Conservation (phyloP, 30 jellyfish, hydroid and myxozoan species). For the Nemopilema nomurai region DNA sequence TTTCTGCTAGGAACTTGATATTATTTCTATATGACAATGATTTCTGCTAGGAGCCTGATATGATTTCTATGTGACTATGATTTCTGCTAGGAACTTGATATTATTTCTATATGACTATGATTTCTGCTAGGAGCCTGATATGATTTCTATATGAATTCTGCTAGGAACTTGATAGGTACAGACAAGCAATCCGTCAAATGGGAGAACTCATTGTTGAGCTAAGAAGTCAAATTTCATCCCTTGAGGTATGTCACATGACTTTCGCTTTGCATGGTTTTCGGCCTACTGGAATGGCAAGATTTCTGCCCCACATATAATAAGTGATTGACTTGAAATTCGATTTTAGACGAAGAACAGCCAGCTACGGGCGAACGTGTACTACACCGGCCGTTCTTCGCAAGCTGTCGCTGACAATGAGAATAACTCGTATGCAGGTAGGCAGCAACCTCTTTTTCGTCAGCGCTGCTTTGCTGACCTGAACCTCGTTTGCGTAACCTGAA, state of each 20-base stretch:
- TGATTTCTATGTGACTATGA: neutral
- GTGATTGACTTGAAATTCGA: neutral
- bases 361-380: slow-evolving; percentile 38
- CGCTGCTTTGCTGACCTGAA: neutral
- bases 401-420: neutral
- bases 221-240: slow-evolving; percentile 29
- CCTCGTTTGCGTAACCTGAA: neutral
- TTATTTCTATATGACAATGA: no score
- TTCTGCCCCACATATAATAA: neutral
- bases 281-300: neutral
- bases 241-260: slow-evolving; percentile 26
- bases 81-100: no score
- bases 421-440: neutral
- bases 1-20: no score
- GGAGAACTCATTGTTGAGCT: slow-evolving; percentile 47
- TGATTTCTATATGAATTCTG: neutral
- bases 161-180: slow-evolving; percentile 64
- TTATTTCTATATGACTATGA: neutral
- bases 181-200: slow-evolving; percentile 61
- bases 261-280: neutral
- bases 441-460: neutral
- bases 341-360: slow-evolving; percentile 55
- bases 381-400: slow-evolving; percentile 1
- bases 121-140: no score
- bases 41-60: no score